These are phyloP conservation scores for Anastatus disparis DNA, from an alignment of 1,140 invertebrate genomes.

Conservation along the genomic window DNA sequence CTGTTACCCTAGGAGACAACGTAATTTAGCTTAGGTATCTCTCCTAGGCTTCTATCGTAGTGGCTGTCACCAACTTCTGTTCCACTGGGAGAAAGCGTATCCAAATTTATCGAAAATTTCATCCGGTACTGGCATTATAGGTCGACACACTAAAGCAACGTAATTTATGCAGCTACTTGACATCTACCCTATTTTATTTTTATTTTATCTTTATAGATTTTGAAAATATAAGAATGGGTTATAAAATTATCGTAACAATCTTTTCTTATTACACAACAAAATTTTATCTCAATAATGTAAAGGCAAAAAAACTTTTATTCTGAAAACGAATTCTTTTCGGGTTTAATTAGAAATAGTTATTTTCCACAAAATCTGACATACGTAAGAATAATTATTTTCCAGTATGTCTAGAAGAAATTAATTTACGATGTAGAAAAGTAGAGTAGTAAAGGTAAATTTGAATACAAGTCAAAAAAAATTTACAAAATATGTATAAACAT, in stretches of 20 bases:
- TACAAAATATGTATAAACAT: too few species aligned
- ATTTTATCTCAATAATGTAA: too few species aligned
- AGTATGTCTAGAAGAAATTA: too few species aligned
- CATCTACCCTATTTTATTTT: background rate
- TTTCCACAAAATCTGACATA: too few species aligned
- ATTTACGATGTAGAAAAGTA: too few species aligned
- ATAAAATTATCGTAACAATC: background rate
- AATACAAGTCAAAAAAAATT: too few species aligned
- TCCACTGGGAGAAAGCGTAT: background rate
- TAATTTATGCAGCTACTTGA: background rate
- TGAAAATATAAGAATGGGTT: background rate
- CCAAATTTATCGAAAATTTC: slow-evolving; percentile 37
- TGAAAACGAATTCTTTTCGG: too few species aligned
- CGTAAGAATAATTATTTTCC: too few species aligned
- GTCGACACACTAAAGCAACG: background rate
- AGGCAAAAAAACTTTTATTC: too few species aligned
- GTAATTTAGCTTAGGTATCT: slow-evolving; percentile 10
- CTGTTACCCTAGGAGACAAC: slow-evolving; percentile 9
- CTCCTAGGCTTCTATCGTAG: slow-evolving; percentile 4
- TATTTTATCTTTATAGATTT: background rate
- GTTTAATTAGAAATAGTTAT: too few species aligned
- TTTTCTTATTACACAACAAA: background rate
- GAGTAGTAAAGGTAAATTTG: too few species aligned
- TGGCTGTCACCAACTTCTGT: background rate
- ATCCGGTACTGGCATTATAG: slow-evolving; percentile 12